These are phyloP conservation scores for Bothrops jararaca DNA, from an alignment of 2,113 vertebrate species.

Conservation along the genomic window DNA sequence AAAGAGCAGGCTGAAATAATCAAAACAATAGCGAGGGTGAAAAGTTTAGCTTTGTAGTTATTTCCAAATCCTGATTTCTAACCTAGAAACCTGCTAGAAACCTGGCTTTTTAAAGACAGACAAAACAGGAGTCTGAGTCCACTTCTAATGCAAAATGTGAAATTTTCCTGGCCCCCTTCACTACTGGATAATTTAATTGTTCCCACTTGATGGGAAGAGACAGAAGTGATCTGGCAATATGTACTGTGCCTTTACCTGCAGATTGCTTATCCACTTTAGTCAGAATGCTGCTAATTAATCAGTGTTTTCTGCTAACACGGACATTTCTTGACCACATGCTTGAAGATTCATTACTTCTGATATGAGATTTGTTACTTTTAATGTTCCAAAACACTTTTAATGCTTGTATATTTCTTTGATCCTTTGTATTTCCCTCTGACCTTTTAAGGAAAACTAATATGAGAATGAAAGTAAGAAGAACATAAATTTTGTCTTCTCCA, in stretches of 20 bases:
- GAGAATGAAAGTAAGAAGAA: not conserved
- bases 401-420: not conserved
- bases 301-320: not conserved
- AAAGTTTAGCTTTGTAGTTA: not conserved
- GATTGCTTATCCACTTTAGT: too few species aligned
- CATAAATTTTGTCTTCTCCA: not conserved
- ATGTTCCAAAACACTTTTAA: not conserved
- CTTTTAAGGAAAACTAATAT: not conserved
- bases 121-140: not conserved
- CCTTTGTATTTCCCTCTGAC: not conserved
- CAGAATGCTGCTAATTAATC: not conserved
- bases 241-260: not conserved
- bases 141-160: not conserved
- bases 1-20: not conserved
- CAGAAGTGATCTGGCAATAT: not conserved
- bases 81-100: not conserved
- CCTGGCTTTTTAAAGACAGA: not conserved
- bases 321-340: not conserved
- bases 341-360: not conserved
- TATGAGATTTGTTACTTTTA: not conserved
- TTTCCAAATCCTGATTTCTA: not conserved
- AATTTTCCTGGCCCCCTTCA: not conserved
- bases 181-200: not conserved
- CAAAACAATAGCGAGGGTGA: not conserved
- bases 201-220: not conserved